Evolutionary conservation across 2,797 vertebrate genomes (phyloP).

Genomic region (Alauda arvensis): DNA sequence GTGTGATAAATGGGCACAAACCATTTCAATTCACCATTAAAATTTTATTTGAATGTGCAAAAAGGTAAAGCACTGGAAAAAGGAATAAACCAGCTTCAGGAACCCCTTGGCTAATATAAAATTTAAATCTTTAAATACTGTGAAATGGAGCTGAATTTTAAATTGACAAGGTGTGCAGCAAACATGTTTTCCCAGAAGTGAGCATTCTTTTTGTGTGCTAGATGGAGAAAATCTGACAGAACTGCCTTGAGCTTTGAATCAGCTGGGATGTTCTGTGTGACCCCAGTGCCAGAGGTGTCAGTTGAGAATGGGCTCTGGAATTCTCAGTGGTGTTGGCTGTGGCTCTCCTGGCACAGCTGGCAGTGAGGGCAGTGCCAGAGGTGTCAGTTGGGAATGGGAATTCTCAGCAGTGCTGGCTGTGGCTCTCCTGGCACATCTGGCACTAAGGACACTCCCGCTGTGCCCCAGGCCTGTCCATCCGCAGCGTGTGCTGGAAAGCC

Average conservation of each 20-base stretch:
- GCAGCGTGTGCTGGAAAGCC: slow-evolving; percentile 94
- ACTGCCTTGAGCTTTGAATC: not conserved
- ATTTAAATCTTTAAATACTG: not conserved
- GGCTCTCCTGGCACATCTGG: no score
- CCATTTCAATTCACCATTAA: not conserved
- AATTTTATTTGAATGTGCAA: not conserved
- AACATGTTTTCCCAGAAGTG: not conserved
- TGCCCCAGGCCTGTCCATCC: slow-evolving; percentile 87
- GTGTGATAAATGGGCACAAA: not conserved
- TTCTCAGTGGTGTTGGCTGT: not conserved
- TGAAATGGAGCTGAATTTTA: not conserved
- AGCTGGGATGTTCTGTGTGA: not conserved
- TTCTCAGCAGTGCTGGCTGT: no score
- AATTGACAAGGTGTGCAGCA: not conserved
- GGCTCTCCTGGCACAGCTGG: no score
- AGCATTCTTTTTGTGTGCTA: not conserved
- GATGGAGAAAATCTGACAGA: not conserved
- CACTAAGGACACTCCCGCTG: not conserved
- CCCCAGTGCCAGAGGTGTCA: not conserved
- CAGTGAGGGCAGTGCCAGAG: no score
- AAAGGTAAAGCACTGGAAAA: not conserved
- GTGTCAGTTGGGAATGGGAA: no score
- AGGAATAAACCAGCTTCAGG: not conserved
- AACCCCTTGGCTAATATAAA: not conserved
- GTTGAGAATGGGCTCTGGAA: not conserved